phyloP scores from a whole-genome alignment of 2,888 invertebrate genomes.

The Adelphocoris suturalis region DNA sequence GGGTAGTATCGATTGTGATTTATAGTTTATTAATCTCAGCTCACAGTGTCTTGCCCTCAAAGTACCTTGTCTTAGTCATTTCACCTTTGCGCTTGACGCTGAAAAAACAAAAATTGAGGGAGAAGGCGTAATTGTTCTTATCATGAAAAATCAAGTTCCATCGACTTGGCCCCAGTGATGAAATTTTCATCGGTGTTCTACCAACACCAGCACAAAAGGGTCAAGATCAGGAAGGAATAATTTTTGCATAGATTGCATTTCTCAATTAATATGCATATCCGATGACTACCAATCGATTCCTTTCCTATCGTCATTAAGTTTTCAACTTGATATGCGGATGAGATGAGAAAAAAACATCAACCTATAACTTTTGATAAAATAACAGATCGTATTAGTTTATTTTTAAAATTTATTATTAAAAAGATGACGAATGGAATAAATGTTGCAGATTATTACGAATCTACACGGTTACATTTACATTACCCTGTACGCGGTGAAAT shows the following conservation, averaged over 20 bases:
- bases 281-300: too few relatives aligned
- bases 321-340: too few relatives aligned
- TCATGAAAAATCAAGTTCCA: conserved; percentile 53
- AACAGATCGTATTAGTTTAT: too few relatives aligned
- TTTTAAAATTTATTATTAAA: too few relatives aligned
- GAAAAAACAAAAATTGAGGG: not conserved
- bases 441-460: too few relatives aligned
- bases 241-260: not conserved
- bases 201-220: not conserved
- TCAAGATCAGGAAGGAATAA: not conserved
- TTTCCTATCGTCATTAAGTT: too few relatives aligned
- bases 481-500: too few relatives aligned
- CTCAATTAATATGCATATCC: too few relatives aligned
- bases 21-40: conserved; percentile 42
- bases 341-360: too few relatives aligned
- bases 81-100: not conserved
- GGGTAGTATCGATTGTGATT: not conserved
- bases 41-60: conserved; percentile 3
- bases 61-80: conserved; percentile 3
- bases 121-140: conserved; percentile 15
- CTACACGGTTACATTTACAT: too few relatives aligned
- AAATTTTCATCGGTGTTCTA: conserved; percentile 33
- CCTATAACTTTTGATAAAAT: too few relatives aligned
- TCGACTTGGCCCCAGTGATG: conserved; percentile 33
- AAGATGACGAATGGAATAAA: too few relatives aligned